phyloP scores from a whole-genome alignment of 1,140 invertebrate species.

The Apis mellifera region Amel_HAv3.1 CM009936.2:10372001-10372500 shows the following conservation, averaged over 20 bases:
- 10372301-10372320: too few relatives aligned
- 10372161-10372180: background rate
- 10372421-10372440: too few relatives aligned
- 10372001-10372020: too few relatives aligned
- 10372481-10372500: too few relatives aligned
- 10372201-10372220: background rate
- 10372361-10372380: too few relatives aligned
- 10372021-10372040: background rate
- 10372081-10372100: background rate
- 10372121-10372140: background rate
- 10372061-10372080: background rate
- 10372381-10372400: too few relatives aligned
- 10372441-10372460: too few relatives aligned
- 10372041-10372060: background rate
- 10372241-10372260: background rate
- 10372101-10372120: background rate
- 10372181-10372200: background rate
- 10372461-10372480: too few relatives aligned
- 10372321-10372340: too few relatives aligned
- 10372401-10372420: too few relatives aligned
- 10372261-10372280: background rate
- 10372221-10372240: background rate
- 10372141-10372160: background rate
- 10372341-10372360: too few relatives aligned
- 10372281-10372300: background rate